phyloP scores from a whole-genome alignment of 2,797 vertebrate species.

The Pelobates cultripes region DNA sequence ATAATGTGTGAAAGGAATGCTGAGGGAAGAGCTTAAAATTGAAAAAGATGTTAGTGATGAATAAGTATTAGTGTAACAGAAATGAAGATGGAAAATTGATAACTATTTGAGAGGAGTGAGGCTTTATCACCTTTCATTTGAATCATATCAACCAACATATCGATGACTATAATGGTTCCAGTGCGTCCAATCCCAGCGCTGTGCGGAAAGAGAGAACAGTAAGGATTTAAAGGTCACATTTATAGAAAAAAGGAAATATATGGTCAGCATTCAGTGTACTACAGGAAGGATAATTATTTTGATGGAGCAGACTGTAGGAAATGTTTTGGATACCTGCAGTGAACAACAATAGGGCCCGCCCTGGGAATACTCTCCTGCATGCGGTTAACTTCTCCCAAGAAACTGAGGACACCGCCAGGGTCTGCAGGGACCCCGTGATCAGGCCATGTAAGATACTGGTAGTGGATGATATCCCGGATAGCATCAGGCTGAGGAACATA shows the following conservation, averaged over 20 bases:
- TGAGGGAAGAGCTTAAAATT: no score
- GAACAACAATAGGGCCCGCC: conserved; percentile 87
- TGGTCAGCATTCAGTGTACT: no score
- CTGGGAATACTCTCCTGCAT: conserved; percentile 78
- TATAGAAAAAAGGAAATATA: not conserved
- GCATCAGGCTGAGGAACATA: not conserved
- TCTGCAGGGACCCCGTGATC: conserved; percentile 92
- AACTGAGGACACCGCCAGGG: conserved; percentile 89
- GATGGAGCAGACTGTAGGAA: no score
- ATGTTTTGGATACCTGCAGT: conserved; percentile 85
- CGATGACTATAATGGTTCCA: conserved; percentile 93
- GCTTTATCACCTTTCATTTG: conserved; percentile 80
- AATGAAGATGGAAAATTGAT: no score
- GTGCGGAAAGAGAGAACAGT: conserved; percentile 48
- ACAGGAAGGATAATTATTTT: no score
- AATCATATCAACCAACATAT: conserved; percentile 92
- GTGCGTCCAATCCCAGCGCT: conserved; percentile 97
- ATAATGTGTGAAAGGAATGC: not conserved
- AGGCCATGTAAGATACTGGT: conserved; percentile 96
- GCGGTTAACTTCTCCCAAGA: conserved; percentile 88
- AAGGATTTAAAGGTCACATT: not conserved
- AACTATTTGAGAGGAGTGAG: no score
- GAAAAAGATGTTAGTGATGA: no score
- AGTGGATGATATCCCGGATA: conserved; percentile 84
- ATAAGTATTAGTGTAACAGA: no score